Percentiles rank a stretch among this genome's conserved stretches.
These are phyloP conservation scores for Leptinotarsa undecemlineata DNA, from an alignment of 1,140 invertebrate genomes.

Conservation along the genomic window DNA sequence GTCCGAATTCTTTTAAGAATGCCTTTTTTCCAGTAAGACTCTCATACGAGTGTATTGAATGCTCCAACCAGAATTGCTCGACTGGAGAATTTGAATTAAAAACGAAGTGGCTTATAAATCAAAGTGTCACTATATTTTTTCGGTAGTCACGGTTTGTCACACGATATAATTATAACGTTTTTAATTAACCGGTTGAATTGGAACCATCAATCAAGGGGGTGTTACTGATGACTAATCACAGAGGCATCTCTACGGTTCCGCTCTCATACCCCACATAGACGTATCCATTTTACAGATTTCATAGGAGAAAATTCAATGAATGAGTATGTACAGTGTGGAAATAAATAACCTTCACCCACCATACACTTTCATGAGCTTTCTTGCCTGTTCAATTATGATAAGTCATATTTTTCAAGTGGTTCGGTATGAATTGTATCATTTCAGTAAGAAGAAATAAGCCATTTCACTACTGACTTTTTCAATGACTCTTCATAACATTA, in stretches of 20 bases:
- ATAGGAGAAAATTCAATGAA: neutral
- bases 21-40: no score
- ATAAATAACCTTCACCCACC: no score
- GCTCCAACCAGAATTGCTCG: neutral
- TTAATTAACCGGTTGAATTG: constrained; percentile 47
- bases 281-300: neutral
- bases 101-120: constrained; percentile 32
- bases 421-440: no score
- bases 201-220: constrained; percentile 45
- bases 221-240: constrained; percentile 48
- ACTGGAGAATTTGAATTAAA: neutral
- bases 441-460: no score
- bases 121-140: constrained; percentile 33
- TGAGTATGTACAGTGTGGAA: no score
- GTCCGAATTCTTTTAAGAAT: no score
- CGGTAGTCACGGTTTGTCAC: constrained; percentile 31
- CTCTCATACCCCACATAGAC: neutral
- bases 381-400: no score
- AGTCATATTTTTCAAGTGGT: no score
- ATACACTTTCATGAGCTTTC: no score
- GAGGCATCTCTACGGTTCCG: constrained; percentile 10
- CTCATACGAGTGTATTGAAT: neutral
- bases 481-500: no score
- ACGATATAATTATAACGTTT: constrained; percentile 46
- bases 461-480: no score